Conservation (phyloP, 2,797 vertebrate genomes). For the Sciurus vulgaris region DNA sequence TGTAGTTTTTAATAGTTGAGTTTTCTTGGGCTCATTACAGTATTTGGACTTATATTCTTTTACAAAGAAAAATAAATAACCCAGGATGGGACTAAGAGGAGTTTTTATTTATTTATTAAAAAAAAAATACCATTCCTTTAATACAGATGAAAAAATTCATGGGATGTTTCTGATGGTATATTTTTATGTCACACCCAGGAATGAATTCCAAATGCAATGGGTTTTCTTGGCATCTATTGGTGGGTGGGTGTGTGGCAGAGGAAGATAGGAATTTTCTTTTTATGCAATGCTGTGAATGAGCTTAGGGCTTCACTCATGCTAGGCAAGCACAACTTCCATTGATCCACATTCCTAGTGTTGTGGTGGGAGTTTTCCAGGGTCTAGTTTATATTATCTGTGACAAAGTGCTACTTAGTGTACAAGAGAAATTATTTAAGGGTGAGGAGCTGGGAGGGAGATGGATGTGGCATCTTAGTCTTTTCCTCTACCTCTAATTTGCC, state of each 20-base stretch:
- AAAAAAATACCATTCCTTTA: neutral
- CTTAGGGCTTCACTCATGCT: neutral
- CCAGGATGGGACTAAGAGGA: neutral
- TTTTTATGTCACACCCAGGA: neutral
- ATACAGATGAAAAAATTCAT: constrained; percentile 1
- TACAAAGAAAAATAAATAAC: neutral
- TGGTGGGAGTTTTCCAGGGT: neutral
- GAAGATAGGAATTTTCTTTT: neutral
- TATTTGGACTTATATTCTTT: neutral
- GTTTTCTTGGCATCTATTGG: neutral
- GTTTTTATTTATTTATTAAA: neutral
- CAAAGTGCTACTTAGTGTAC: neutral
- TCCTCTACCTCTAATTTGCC: neutral
- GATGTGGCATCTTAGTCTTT: neutral
- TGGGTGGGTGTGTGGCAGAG: neutral
- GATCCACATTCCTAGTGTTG: neutral
- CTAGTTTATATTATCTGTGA: neutral
- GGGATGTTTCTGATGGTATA: neutral
- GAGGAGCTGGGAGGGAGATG: neutral
- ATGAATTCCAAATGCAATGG: neutral
- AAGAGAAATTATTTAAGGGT: too few relatives aligned
- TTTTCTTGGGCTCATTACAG: neutral
- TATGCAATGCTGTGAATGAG: neutral
- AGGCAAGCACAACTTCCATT: neutral
- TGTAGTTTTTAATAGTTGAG: neutral